Percentiles rank a stretch among this genome's conserved stretches.
Evolutionary conservation across 2,113 vertebrate species (phyloP).

Genomic region (Stigmatopora nigra): DNA sequence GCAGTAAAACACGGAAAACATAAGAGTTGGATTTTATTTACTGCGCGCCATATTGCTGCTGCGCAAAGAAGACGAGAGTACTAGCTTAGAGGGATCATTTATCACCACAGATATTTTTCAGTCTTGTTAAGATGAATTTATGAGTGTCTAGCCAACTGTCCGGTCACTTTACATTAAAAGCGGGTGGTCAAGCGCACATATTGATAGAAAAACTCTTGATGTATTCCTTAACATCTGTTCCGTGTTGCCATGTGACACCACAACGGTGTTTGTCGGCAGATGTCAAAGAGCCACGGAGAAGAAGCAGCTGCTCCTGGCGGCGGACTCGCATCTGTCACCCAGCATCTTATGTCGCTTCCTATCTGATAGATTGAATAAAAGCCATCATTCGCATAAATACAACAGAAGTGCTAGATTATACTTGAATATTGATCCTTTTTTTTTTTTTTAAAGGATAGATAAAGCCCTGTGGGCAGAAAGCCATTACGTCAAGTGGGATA

Average conservation of each 20-base stretch:
- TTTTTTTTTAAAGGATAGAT: constrained; percentile 10
- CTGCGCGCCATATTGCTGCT: no score
- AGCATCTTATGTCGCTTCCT: neutral
- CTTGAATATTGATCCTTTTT: constrained; percentile 32
- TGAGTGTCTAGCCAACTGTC: neutral
- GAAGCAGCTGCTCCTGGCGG: neutral
- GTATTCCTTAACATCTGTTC: neutral
- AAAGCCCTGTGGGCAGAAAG: constrained; percentile 39
- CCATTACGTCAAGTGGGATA: constrained; percentile 39
- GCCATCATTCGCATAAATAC: neutral
- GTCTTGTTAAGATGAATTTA: no score
- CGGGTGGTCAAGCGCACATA: neutral
- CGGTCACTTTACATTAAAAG: neutral
- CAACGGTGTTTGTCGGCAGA: neutral
- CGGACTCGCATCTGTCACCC: neutral
- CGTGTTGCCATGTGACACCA: neutral
- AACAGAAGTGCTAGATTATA: constrained; percentile 3
- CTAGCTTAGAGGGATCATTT: no score
- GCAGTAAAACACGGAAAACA: no score
- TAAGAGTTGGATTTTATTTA: no score
- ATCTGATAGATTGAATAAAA: neutral
- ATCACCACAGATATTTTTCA: no score
- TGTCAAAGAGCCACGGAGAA: neutral
- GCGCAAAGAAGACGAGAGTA: no score
- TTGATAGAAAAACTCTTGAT: neutral